A percentile compares a stretch with the other conserved stretches of the same genome.
phyloP scores from a whole-genome alignment of 2,797 vertebrate genomes.

The Eurystomus glaucurus region DNA sequence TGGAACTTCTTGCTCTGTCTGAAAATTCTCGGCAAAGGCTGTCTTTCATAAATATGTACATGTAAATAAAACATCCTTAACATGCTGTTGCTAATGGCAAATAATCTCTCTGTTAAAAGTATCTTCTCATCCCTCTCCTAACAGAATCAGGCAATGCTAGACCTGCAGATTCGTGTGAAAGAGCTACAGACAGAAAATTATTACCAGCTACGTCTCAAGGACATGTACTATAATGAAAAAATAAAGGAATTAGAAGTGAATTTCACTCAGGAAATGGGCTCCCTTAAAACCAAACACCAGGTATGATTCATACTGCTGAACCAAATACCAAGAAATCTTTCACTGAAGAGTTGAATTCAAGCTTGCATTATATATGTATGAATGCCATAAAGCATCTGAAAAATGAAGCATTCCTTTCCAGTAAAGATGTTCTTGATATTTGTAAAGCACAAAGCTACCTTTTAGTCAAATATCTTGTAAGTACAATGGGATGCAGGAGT shows the following conservation, averaged over 20 bases:
- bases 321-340: conserved; percentile 1
- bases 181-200: conserved; percentile 93
- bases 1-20: background rate
- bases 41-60: background rate
- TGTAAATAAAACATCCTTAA: background rate
- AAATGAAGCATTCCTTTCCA: background rate
- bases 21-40: background rate
- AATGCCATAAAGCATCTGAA: background rate
- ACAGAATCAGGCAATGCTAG: conserved; percentile 90
- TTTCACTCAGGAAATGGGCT: conserved; percentile 89
- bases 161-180: conserved; percentile 90
- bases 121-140: conserved; percentile 23
- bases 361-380: background rate
- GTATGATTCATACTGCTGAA: conserved; percentile 76
- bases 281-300: conserved; percentile 89
- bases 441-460: background rate
- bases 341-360: background rate
- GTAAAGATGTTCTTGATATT: background rate
- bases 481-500: background rate
- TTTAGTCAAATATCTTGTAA: background rate
- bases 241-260: conserved; percentile 90
- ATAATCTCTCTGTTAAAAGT: background rate
- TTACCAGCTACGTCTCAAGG: conserved; percentile 92
- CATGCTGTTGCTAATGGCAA: background rate
- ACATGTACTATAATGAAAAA: conserved; percentile 92